phyloP scores from a whole-genome alignment of 2,113 vertebrate genomes.

The Oncorhynchus masou region DNA sequence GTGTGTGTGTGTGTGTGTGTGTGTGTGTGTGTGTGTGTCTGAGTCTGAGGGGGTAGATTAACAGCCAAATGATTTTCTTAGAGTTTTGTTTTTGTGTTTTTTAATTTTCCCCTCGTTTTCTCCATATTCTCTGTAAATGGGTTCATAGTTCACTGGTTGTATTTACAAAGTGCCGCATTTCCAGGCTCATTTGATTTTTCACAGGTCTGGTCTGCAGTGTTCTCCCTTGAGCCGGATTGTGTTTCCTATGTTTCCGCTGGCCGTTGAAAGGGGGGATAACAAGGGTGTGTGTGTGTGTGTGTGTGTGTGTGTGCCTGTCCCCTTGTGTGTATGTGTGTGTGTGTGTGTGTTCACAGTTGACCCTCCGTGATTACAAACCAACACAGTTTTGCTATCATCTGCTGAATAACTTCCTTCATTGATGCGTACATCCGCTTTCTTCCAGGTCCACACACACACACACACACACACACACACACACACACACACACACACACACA shows the following conservation, averaged over 20 bases:
- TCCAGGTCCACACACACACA: too few species aligned
- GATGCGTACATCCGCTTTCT: too few species aligned
- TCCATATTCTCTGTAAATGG: not conserved
- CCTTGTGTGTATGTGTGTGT: not conserved
- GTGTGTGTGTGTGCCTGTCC: not conserved
- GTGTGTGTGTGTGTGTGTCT: not conserved
- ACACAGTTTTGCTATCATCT: too few species aligned
- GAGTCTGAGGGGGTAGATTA: not conserved
- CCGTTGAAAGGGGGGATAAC: not conserved
- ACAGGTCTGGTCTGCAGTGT: not conserved
- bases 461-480: conserved; percentile 6
- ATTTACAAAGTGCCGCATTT: not conserved
- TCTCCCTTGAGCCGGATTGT: not conserved
- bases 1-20: too few species aligned
- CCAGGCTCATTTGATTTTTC: not conserved
- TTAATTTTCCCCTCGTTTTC: not conserved
- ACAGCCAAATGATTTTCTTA: not conserved
- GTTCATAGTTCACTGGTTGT: not conserved
- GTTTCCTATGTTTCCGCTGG: not conserved
- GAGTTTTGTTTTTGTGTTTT: not conserved
- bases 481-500: not conserved
- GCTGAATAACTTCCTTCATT: too few species aligned
- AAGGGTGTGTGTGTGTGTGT: not conserved
- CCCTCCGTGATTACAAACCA: too few species aligned
- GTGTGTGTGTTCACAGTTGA: not conserved